Conservation (phyloP, 2,113 vertebrate species). For the Panurus biarmicus region DNA sequence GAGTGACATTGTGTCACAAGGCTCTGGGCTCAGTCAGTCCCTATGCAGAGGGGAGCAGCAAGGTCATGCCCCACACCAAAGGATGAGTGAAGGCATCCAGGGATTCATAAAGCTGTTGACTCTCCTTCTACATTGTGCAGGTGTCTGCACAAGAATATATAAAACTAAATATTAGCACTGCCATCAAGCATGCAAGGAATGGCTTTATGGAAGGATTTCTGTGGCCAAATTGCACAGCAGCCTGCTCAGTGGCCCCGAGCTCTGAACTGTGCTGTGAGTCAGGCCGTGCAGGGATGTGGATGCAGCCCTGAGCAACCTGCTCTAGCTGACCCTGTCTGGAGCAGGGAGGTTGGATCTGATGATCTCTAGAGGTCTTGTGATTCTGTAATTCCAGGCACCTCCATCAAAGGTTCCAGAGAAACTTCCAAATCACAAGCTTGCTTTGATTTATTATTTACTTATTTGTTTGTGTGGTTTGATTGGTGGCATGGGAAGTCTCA, state of each 20-base stretch:
- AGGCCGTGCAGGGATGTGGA: neutral
- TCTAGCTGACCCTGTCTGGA: neutral
- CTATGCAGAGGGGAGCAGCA: neutral
- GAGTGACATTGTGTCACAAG: neutral
- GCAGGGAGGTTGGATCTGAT: neutral
- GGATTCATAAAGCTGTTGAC: neutral
- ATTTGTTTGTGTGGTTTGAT: neutral
- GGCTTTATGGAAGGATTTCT: neutral
- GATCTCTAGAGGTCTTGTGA: neutral
- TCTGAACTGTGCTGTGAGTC: neutral
- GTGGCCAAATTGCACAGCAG: neutral
- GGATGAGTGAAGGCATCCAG: neutral
- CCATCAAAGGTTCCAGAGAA: neutral
- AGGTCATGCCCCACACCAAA: neutral
- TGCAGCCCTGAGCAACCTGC: neutral
- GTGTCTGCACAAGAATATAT: accelerated
- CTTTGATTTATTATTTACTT: neutral
- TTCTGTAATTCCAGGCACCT: neutral
- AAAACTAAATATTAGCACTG: neutral
- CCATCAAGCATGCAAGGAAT: neutral
- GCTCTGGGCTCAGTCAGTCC: neutral
- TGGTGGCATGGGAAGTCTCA: neutral
- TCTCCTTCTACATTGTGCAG: neutral
- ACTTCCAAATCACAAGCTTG: neutral
- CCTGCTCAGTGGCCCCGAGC: accelerated